phyloP scores from a whole-genome alignment of 2,113 vertebrate species.

The Nycticorax nycticorax region DNA sequence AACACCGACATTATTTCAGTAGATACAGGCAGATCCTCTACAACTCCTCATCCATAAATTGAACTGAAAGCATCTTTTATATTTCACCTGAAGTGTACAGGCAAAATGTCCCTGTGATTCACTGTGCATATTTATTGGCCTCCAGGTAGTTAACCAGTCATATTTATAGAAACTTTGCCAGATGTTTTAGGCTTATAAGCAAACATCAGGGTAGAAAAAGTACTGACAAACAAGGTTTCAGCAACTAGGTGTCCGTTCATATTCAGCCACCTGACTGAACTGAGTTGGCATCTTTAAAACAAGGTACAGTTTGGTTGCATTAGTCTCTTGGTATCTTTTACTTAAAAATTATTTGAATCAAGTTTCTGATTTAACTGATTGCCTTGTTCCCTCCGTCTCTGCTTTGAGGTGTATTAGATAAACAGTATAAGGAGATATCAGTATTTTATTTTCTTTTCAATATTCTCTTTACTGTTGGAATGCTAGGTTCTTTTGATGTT shows the following conservation, averaged over 20 bases:
- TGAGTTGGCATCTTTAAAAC: neutral
- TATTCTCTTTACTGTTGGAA: neutral
- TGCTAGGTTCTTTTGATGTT: neutral
- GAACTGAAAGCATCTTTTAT: neutral
- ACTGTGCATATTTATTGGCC: neutral
- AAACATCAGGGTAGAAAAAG: neutral
- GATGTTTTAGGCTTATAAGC: neutral
- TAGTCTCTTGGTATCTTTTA: neutral
- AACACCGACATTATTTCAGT: rapidly evolving
- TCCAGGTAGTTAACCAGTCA: neutral
- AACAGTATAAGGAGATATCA: neutral
- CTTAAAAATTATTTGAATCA: neutral
- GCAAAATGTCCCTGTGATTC: neutral
- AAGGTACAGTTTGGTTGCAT: neutral
- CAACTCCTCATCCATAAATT: neutral
- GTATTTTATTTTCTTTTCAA: neutral
- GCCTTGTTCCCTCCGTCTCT: neutral
- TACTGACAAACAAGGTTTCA: neutral
- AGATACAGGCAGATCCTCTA: neutral
- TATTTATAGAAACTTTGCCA: neutral
- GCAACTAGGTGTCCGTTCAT: neutral
- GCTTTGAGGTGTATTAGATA: neutral
- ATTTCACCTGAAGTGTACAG: neutral
- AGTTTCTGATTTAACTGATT: neutral
- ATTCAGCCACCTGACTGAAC: neutral